phyloP scores from a whole-genome alignment of 2,888 invertebrate species.

The Ichneumoninae sp. region DNA sequence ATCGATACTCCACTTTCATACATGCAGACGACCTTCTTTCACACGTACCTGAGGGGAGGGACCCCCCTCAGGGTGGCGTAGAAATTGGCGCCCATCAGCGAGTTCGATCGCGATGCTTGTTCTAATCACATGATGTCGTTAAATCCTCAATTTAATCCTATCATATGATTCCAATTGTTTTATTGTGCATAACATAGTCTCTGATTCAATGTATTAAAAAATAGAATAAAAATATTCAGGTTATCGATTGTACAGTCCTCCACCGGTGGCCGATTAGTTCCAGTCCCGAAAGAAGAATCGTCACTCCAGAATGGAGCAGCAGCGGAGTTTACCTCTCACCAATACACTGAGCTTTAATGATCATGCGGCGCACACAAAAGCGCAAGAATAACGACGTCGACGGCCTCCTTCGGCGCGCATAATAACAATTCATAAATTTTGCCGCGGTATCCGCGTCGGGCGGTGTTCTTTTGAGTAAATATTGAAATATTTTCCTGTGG shows the following conservation, averaged over 20 bases:
- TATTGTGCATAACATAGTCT: background rate
- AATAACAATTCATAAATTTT: constrained; percentile 72
- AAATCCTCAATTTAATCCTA: background rate
- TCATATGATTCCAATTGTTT: background rate
- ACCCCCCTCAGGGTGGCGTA: constrained; percentile 10
- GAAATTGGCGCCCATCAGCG: constrained; percentile 52
- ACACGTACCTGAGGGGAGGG: constrained; percentile 7
- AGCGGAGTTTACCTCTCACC: background rate
- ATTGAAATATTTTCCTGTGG: constrained; percentile 79
- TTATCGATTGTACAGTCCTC: constrained; percentile 2
- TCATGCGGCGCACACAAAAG: background rate
- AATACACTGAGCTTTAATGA: background rate
- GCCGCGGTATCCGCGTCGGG: constrained; percentile 56
- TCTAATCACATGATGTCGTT: background rate
- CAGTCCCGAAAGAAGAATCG: background rate
- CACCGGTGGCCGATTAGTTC: background rate
- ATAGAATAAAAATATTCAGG: background rate
- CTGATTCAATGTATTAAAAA: background rate
- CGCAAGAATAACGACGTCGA: constrained; percentile 36
- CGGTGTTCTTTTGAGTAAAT: constrained; percentile 76
- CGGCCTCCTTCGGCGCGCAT: constrained; percentile 42
- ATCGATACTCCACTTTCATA: constrained; percentile 60
- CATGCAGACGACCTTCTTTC: constrained; percentile 38
- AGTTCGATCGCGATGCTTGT: constrained; percentile 33
- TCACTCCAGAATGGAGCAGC: background rate